Evolutionary conservation across 2,113 vertebrate species (phyloP).

Genomic region (Malurus melanocephalus): DNA sequence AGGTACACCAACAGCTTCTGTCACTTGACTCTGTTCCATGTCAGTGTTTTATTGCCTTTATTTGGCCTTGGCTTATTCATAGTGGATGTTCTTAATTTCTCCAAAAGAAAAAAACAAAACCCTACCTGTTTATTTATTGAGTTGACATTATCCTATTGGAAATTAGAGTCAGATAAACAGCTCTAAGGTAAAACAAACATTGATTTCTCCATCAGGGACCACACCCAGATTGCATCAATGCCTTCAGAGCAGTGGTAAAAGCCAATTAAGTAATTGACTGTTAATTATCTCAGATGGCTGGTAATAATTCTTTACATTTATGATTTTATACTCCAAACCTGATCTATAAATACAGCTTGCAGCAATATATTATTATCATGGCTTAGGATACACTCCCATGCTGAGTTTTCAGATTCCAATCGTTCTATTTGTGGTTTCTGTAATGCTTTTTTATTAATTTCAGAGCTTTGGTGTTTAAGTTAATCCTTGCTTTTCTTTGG

Average conservation of each 20-base stretch:
- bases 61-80: background rate
- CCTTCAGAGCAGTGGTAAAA: background rate
- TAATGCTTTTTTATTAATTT: background rate
- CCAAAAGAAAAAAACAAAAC: background rate
- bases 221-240: background rate
- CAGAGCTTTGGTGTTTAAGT: background rate
- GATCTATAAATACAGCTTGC: background rate
- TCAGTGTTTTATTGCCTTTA: background rate
- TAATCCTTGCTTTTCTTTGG: background rate
- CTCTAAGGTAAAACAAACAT: background rate
- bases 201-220: background rate
- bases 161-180: background rate
- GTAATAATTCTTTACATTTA: too few relatives aligned
- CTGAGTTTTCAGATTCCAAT: background rate
- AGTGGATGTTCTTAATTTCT: background rate
- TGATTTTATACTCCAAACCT: background rate
- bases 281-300: background rate
- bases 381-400: background rate
- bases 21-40: fast-evolving
- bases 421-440: background rate
- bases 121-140: background rate
- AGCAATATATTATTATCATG: background rate
- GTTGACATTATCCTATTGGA: background rate
- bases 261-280: background rate
- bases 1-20: background rate